Conservation (phyloP, 2,113 vertebrate species). For the Amblyopsis rosae region DNA sequence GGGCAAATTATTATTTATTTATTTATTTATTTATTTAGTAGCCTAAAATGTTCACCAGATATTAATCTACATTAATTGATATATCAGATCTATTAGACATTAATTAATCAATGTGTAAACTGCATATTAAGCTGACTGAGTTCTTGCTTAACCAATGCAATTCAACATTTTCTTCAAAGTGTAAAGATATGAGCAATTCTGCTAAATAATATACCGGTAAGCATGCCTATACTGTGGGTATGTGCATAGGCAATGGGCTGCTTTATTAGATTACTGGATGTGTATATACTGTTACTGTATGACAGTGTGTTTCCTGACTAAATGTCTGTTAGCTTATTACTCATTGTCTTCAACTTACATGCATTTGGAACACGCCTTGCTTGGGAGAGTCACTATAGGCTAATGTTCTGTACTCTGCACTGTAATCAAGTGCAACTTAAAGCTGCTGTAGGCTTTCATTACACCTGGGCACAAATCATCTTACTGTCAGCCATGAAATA, state of each 20-base stretch:
- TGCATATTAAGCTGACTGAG: too few relatives aligned
- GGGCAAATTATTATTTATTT: slow-evolving; percentile 25
- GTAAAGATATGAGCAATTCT: too few relatives aligned
- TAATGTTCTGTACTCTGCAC: slow-evolving; percentile 29
- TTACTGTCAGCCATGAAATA: slow-evolving; percentile 36
- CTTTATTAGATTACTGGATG: neutral
- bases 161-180: too few relatives aligned
- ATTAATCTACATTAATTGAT: neutral
- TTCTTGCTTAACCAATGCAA: too few relatives aligned
- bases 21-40: neutral
- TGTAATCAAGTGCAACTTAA: slow-evolving; percentile 55
- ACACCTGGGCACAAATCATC: slow-evolving; percentile 39
- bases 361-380: slow-evolving; percentile 31
- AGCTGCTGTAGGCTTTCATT: slow-evolving; percentile 42
- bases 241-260: neutral
- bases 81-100: neutral
- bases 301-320: slow-evolving; percentile 8
- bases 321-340: neutral
- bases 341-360: slow-evolving; percentile 23
- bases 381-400: slow-evolving; percentile 30
- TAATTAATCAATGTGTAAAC: too few relatives aligned
- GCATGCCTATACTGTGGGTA: neutral
- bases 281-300: neutral
- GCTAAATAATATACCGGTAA: neutral
- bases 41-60: neutral